Base-by-base conservation (phyloP, 2,888 invertebrate species). In the Trissonchulus sp. region DNA sequence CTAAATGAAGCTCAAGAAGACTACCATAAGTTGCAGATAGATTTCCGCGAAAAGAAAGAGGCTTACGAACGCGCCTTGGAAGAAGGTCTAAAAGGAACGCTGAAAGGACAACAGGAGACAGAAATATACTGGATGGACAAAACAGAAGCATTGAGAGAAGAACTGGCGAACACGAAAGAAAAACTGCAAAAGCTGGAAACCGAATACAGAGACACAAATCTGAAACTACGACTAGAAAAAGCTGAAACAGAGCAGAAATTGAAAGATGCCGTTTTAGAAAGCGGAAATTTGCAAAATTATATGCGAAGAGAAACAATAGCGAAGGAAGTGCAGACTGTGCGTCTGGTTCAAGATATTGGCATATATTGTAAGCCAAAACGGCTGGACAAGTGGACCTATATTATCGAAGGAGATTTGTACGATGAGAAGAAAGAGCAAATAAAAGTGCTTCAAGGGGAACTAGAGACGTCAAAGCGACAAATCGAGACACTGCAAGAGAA, bases 401-500 rank as follows among this genome's bases (percentile, higher is more conserved):
- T 74, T 1, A 23, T 33, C 23, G 34, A 33, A 77, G 81, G 81
- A 1, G 82, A 82, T n/a, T 38, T 83, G 31, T 80, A 79, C 72
- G 81, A 82, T 75, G 82, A 81, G 74, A 74, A 73, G 36, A 80
- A 80, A 33, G 80, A 81, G 36, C 68, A 80, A 15, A 74, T 81
- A 34, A 78, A 79, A 36, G 63, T 80, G 28, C 78, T 79, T 48
- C 79, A 80, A 72, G 79, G 79, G 18, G 82, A 82, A 72, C 75
- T 82, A 68, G 76, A 76, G 30, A 80, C 79, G 1, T 80, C 81
- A 1, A 74, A 79, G 33, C 72, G 80, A 48, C 82, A 82, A 78
- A 80, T 82, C n/a, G 79, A 79, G 28, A 79, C 81, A 1, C 78
- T 82, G 60, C 82, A 82, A 35, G 37, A 34, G 23, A 37, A 37